Conservation (phyloP, 2,888 invertebrate genomes). For the Thumatha senex region DNA sequence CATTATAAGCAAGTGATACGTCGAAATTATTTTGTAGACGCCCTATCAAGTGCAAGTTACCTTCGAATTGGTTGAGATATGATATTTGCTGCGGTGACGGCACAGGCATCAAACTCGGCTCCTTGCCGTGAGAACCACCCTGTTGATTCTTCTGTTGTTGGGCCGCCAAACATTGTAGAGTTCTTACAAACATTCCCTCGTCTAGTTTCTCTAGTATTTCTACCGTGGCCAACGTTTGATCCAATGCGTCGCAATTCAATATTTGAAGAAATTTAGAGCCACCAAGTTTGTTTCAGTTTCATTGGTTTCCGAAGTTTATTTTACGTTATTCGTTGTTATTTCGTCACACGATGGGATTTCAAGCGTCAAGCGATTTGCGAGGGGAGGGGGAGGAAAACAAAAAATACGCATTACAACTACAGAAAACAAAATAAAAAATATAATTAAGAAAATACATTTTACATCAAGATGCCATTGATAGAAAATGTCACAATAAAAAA, state of each 20-base stretch:
- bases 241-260: conserved; percentile 38
- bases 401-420: conserved; percentile 84
- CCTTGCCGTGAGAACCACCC: conserved; percentile 83
- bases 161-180: conserved; percentile 81
- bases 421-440: conserved; percentile 61
- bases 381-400: conserved; percentile 74
- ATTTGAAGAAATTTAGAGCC: conserved; percentile 22
- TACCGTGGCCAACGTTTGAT: conserved; percentile 58
- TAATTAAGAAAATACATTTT: conserved; percentile 26
- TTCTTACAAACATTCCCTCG: conserved; percentile 81
- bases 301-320: conserved; percentile 30
- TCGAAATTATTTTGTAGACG: conserved; percentile 45
- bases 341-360: conserved; percentile 77
- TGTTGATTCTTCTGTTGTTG: conserved; percentile 79
- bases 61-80: conserved; percentile 97
- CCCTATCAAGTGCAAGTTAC: conserved; percentile 63
- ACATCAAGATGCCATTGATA: conserved; percentile 17
- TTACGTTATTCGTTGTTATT: conserved; percentile 61
- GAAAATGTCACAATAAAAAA: conserved; percentile 27
- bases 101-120: conserved; percentile 96
- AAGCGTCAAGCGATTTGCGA: conserved; percentile 82
- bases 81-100: conserved; percentile 98
- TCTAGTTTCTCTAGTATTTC: conserved; percentile 80
- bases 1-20: conserved; percentile 34
- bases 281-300: conserved; percentile 20